Evolutionary conservation across 2,888 invertebrate genomes (phyloP).

Genomic region (Camponotus fellah): DNA sequence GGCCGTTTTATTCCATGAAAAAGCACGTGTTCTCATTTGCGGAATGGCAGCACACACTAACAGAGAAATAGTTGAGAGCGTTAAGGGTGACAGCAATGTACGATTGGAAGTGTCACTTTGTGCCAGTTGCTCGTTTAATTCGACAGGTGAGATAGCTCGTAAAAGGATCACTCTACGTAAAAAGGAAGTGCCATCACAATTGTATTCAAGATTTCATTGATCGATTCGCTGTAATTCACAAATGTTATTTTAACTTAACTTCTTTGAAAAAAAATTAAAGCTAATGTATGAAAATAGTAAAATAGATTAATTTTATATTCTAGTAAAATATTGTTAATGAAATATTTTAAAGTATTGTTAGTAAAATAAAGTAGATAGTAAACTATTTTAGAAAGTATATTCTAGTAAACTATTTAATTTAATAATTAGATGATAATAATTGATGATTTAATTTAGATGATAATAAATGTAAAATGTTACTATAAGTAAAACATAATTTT

Average conservation of each 20-base stretch:
- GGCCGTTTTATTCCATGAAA: conserved; percentile 24
- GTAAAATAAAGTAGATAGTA: too few relatives aligned
- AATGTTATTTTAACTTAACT: not conserved
- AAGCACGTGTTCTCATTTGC: conserved; percentile 46
- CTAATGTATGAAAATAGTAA: not conserved
- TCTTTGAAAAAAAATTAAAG: not conserved
- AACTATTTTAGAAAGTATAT: too few relatives aligned
- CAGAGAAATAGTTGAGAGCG: conserved; percentile 33
- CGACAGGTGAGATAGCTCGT: conserved; percentile 41
- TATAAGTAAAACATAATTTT: too few relatives aligned
- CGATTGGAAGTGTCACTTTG: conserved; percentile 55
- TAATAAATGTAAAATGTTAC: too few relatives aligned
- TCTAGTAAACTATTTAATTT: too few relatives aligned
- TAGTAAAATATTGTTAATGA: not conserved
- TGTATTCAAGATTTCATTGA: conserved; percentile 34
- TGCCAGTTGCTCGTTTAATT: conserved; percentile 46
- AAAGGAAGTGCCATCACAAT: conserved; percentile 32
- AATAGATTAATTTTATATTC: not conserved
- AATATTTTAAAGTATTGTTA: not conserved
- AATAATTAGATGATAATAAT: too few relatives aligned
- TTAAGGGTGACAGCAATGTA: conserved; percentile 39
- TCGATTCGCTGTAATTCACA: conserved; percentile 13
- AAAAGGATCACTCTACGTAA: conserved; percentile 28
- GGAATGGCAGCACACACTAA: conserved; percentile 23
- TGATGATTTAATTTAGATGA: too few relatives aligned